Percentiles rank a stretch among this genome's conserved stretches.
Conservation (phyloP, 1,140 invertebrate species). For the Luehdorfia chinensis region DNA sequence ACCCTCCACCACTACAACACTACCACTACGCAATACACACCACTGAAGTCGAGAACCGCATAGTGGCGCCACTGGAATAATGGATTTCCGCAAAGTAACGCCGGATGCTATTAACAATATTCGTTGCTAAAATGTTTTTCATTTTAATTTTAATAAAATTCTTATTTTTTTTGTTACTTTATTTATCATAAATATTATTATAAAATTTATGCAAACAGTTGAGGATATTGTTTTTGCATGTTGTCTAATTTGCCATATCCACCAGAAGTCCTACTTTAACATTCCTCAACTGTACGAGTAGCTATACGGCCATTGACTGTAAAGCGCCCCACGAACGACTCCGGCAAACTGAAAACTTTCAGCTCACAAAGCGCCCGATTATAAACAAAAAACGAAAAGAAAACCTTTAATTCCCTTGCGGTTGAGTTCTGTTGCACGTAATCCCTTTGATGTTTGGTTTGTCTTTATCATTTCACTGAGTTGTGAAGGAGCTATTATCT, state of each 20-base stretch:
- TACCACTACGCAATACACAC: no score
- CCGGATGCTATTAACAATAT: no score
- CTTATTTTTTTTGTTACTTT: no score
- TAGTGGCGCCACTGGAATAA: no score
- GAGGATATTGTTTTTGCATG: no score
- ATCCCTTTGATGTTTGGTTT: slow-evolving; percentile 43
- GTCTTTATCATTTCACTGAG: slow-evolving; percentile 34
- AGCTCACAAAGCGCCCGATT: slow-evolving; percentile 52
- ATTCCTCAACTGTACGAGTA: slow-evolving; percentile 19
- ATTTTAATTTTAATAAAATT: no score
- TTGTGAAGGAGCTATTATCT: slow-evolving; percentile 8
- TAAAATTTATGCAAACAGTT: no score
- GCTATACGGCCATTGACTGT: slow-evolving; percentile 44
- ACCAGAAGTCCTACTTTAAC: neutral
- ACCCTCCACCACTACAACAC: no score
- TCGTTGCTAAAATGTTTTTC: no score
- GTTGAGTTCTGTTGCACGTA: slow-evolving; percentile 20
- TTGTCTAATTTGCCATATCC: slow-evolving; percentile 26
- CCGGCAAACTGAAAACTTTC: slow-evolving; percentile 35
- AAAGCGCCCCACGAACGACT: slow-evolving; percentile 37
- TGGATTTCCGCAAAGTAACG: no score
- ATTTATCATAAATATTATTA: no score
- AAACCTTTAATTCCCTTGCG: slow-evolving; percentile 45
- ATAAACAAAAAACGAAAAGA: slow-evolving; percentile 56
- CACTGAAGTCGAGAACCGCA: no score